Evolutionary conservation across 1,140 invertebrate genomes (phyloP).

Genomic region (Zaprionus davidi): DNA sequence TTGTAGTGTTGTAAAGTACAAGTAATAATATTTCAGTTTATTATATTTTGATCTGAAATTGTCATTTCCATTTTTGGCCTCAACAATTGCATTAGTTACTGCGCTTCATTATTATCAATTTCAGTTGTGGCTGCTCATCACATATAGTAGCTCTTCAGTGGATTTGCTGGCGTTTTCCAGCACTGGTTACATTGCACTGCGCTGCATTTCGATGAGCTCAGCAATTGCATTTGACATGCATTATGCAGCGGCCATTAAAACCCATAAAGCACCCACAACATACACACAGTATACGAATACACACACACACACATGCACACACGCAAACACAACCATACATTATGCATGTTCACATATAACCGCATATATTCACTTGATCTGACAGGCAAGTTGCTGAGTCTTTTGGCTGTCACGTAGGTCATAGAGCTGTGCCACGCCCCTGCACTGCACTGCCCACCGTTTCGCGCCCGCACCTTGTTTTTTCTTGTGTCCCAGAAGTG

Average conservation of each 20-base stretch:
- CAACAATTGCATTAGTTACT: background rate
- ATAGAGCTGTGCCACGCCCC: constrained; percentile 29
- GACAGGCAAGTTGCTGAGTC: constrained; percentile 51
- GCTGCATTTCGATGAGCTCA: constrained; percentile 46
- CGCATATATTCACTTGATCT: constrained; percentile 59
- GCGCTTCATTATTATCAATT: background rate
- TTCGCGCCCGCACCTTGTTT: constrained; percentile 9
- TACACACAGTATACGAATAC: background rate
- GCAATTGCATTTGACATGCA: constrained; percentile 58
- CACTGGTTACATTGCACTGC: constrained; percentile 7
- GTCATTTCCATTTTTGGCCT: background rate
- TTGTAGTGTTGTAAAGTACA: background rate
- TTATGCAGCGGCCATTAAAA: constrained; percentile 67
- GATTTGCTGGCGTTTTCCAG: constrained; percentile 14
- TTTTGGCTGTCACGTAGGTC: constrained; percentile 71
- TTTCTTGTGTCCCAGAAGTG: constrained; percentile 43
- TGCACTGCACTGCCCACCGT: background rate
- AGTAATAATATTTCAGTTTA: background rate
- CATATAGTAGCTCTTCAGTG: background rate
- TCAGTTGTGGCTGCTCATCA: background rate
- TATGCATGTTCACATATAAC: constrained; percentile 26
- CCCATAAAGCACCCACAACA: constrained; percentile 54
- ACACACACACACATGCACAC: background rate
- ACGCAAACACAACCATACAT: background rate
- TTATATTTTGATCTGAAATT: background rate